A percentile compares a stretch with the other conserved stretches of the same genome.
These are phyloP conservation scores for Rhincodon typus DNA, from an alignment of 2,797 vertebrate species.

Conservation along the genomic window DNA sequence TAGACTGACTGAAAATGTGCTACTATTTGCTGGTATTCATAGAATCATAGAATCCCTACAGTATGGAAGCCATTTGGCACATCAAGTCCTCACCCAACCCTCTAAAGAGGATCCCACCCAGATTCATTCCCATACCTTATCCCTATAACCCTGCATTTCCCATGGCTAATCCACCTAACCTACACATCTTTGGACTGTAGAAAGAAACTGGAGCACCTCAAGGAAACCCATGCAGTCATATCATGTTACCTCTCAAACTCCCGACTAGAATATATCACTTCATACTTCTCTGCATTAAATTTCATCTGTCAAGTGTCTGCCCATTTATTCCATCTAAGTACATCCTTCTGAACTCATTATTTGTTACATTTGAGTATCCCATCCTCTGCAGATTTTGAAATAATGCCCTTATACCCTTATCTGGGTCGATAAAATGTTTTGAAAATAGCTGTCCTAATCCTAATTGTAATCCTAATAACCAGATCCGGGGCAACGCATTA, in stretches of 20 bases:
- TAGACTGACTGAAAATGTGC: no score
- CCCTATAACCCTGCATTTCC: no score
- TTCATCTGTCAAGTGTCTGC: neutral
- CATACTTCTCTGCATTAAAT: neutral
- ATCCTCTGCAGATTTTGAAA: neutral
- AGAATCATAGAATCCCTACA: no score
- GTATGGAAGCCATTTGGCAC: no score
- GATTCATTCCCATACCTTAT: no score
- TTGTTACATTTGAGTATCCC: neutral
- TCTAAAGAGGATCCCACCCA: no score
- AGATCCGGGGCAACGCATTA: neutral
- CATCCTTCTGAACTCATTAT: neutral
- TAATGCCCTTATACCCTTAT: neutral
- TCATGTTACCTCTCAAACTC: neutral
- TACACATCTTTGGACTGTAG: no score
- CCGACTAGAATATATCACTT: neutral
- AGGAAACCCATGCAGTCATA: no score
- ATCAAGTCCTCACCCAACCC: no score
- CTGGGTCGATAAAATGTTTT: neutral
- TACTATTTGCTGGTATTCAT: no score
- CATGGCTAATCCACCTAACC: no score
- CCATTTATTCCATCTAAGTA: neutral
- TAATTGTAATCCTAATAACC: neutral
- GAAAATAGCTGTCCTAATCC: neutral
- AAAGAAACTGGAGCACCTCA: no score